Base-by-base conservation (phyloP, 2,113 vertebrate genomes). In the Pavo muticus region DNA sequence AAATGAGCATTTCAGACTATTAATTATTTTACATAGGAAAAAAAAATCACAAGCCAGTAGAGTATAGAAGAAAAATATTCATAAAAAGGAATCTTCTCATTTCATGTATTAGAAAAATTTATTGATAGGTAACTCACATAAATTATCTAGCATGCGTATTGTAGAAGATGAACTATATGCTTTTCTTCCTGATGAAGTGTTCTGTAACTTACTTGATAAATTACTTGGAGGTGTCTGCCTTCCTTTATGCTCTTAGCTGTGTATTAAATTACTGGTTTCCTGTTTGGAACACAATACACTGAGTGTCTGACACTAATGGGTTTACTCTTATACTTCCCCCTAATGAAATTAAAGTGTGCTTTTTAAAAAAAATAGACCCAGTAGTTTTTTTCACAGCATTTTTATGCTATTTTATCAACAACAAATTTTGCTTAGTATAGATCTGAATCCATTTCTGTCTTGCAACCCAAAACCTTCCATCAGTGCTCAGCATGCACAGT, bases 251-350 rank as follows among this genome's bases (percentile, higher is more conserved):
- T 91, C n/a, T 93, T 95, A 92, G 45, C 50, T 90, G 25, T 71
- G 14, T 88, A 93, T 71, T 90, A 65, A 85, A 94, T 94, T 90
- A 91, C 78, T 76, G 63, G 63, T 70, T 91, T 96, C 93, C 92
- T 93, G 72, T 71, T 82, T 80, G 64, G 42, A 79, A 83, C 56
- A 64, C 29, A 73, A n/a, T 76, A 40, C 12, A 64, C n/a, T 63
- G 47, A 89, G 40, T 37, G 24, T 42, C 63, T 80, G 2, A 86
- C 60, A 45, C 72, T 88, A 88, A 88, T 60, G 63, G 39, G 8
- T 52, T 93, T 85, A 83, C 44, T 67, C 11, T 76, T 93, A 73
- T 4, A 6, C 35, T 77, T 35, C 68, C 35, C 24, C 16, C 10
- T 85, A 86, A 80, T 50, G 39, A 86, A 93, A 86, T 91, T 47